These are phyloP conservation scores for Euzetes globulus DNA, from an alignment of 2,888 invertebrate genomes.

Conservation along the genomic window DNA sequence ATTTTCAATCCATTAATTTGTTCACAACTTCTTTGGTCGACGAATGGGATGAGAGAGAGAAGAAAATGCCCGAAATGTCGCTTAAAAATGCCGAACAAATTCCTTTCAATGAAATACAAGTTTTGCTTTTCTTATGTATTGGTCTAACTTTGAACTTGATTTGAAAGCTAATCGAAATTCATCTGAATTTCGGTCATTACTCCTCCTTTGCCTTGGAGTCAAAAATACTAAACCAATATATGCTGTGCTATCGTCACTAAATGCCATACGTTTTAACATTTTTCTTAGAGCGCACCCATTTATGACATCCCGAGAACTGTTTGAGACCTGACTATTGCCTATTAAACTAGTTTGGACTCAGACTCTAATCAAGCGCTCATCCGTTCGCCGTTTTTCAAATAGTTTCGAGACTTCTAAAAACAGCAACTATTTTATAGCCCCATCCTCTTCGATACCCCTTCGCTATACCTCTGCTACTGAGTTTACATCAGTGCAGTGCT, in stretches of 20 bases:
- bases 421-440: neutral
- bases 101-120: neutral
- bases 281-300: slow-evolving; percentile 17
- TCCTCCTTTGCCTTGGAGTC: slow-evolving; percentile 25
- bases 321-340: neutral
- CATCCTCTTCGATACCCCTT: neutral
- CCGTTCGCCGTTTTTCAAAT: neutral
- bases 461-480: too few species aligned
- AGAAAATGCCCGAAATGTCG: neutral
- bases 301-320: neutral
- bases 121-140: neutral
- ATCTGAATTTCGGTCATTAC: slow-evolving; percentile 24
- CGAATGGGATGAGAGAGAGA: neutral
- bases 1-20: neutral
- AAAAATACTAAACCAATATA: neutral
- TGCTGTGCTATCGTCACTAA: neutral
- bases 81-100: neutral
- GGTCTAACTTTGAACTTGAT: slow-evolving; percentile 10
- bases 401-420: neutral
- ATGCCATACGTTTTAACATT: neutral
- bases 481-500: too few species aligned
- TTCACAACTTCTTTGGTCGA: neutral
- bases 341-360: slow-evolving; percentile 16
- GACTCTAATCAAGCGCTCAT: neutral
- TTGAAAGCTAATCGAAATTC: slow-evolving; percentile 19